These are phyloP conservation scores for Gallinago solitaria DNA, from an alignment of 2,797 vertebrate genomes.

Conservation along the genomic window DNA sequence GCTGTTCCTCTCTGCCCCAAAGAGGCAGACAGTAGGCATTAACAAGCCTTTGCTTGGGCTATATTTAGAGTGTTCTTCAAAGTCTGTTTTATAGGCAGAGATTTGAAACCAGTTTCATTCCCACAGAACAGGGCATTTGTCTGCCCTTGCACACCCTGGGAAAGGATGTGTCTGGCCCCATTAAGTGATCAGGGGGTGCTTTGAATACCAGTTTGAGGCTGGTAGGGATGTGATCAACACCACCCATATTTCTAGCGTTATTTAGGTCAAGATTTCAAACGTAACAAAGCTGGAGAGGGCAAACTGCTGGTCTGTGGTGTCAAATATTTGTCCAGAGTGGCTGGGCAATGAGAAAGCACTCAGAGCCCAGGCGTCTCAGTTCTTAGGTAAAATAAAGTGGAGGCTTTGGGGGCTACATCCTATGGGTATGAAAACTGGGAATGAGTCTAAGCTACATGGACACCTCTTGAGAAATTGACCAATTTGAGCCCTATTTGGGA, in stretches of 20 bases:
- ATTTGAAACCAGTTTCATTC: not conserved
- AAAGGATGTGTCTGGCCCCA: fast-evolving
- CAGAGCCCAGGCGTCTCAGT: not conserved
- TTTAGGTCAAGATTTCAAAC: not conserved
- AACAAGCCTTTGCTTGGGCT: not conserved
- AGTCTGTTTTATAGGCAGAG: not conserved
- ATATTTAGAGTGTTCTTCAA: not conserved
- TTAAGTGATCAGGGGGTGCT: not conserved
- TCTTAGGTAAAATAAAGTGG: not conserved
- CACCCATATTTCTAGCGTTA: not conserved
- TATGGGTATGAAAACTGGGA: not conserved
- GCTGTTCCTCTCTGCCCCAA: not conserved
- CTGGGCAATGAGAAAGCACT: not conserved
- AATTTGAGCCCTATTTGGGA: not conserved
- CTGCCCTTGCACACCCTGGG: not conserved
- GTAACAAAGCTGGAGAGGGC: not conserved
- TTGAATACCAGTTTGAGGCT: not conserved
- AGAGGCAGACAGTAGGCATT: not conserved
- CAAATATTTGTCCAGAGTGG: not conserved
- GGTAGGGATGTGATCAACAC: not conserved
- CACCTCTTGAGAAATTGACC: not conserved
- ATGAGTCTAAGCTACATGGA: not conserved
- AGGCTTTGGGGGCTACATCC: not conserved
- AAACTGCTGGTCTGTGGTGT: not conserved
- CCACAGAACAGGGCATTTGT: not conserved